Evolutionary conservation across 2,113 vertebrate species (phyloP).

Genomic region (Tinamus guttatus): DNA sequence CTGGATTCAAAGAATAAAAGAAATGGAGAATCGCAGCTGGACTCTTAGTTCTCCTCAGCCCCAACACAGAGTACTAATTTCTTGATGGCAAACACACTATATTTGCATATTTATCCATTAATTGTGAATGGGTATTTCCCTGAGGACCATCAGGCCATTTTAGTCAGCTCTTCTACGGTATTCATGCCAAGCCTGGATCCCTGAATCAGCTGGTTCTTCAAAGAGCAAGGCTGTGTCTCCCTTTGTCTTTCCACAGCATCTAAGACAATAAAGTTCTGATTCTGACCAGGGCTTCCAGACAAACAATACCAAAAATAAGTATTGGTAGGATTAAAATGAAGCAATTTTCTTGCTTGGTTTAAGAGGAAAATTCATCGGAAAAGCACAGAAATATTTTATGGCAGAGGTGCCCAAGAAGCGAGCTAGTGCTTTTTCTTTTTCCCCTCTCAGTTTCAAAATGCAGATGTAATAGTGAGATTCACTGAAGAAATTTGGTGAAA

Average conservation of each 20-base stretch:
- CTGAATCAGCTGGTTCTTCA: background rate
- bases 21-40: background rate
- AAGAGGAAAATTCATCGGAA: background rate
- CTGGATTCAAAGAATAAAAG: background rate
- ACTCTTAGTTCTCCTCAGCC: background rate
- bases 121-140: background rate
- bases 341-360: background rate
- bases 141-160: background rate
- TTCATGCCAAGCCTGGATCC: background rate
- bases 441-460: background rate
- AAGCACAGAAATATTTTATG: background rate
- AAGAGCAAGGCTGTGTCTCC: background rate
- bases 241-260: background rate
- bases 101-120: background rate
- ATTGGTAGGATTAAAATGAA: background rate
- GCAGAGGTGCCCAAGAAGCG: background rate
- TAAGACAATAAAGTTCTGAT: background rate
- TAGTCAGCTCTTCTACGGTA: background rate
- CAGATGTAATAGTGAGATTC: background rate
- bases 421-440: background rate
- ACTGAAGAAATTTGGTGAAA: background rate
- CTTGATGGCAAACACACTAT: background rate
- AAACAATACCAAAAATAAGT: background rate
- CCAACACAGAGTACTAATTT: background rate
- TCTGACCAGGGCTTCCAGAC: background rate